A percentile compares a stretch with the other conserved stretches of the same genome.
Conservation (phyloP, 2,113 vertebrate genomes). For the Trichechus manatus region DNA sequence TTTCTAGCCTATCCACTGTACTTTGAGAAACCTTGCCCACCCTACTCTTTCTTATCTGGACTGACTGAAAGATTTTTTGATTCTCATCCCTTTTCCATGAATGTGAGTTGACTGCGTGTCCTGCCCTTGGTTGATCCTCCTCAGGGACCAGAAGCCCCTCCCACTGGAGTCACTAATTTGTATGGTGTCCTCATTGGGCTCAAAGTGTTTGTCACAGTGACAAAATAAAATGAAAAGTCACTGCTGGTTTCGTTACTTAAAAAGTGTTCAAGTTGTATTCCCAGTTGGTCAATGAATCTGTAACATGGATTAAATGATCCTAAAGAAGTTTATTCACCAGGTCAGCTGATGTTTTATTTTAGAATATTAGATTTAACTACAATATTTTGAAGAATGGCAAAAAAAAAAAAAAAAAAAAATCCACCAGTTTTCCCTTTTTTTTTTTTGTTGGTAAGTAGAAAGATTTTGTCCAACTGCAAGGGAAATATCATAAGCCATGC, state of each 20-base stretch:
- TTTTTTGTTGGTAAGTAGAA: slow-evolving; percentile 8
- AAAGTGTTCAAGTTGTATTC: background rate
- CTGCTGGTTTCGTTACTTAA: background rate
- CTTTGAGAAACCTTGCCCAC: background rate
- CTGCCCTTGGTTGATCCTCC: too few relatives aligned
- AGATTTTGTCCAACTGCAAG: background rate
- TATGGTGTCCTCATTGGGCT: fast-evolving
- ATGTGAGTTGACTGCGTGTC: background rate
- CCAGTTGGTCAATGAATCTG: background rate
- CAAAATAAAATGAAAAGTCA: background rate
- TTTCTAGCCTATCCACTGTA: background rate
- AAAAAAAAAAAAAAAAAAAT: background rate
- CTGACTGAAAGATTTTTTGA: background rate
- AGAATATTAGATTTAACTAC: background rate
- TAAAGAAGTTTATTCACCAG: background rate
- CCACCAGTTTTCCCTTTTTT: background rate
- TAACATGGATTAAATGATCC: background rate
- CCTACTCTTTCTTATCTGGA: background rate
- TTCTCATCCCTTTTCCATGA: background rate
- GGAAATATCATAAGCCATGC: background rate
- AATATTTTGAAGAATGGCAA: background rate
- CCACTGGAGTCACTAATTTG: background rate
- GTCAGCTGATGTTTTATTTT: background rate
- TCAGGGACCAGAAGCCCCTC: background rate
- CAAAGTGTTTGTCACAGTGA: background rate